Evolutionary conservation across 2,797 vertebrate species (phyloP).

Genomic region (Pangasius sanitwongsei): DNA sequence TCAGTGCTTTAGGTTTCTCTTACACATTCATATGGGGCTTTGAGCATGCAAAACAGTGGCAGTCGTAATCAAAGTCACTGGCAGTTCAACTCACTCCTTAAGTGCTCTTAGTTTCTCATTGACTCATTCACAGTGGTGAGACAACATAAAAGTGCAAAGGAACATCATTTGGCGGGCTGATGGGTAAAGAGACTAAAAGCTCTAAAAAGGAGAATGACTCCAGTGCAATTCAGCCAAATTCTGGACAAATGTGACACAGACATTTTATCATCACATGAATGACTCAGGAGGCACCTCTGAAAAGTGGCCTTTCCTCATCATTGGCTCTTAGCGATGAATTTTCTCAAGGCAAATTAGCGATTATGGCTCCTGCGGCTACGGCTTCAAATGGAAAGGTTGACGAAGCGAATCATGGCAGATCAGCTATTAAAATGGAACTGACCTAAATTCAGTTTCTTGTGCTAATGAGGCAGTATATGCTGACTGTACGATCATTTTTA

Average conservation of each 20-base stretch:
- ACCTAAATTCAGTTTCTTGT: slow-evolving; percentile 41
- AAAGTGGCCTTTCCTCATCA: slow-evolving; percentile 31
- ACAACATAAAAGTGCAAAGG: slow-evolving; percentile 49
- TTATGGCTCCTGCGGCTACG: slow-evolving; percentile 19
- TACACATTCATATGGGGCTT: slow-evolving; percentile 10
- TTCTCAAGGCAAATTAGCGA: slow-evolving; percentile 38
- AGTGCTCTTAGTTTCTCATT: slow-evolving; percentile 38
- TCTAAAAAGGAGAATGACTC: slow-evolving; percentile 12
- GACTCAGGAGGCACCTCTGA: slow-evolving; percentile 4
- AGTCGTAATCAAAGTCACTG: slow-evolving; percentile 36
- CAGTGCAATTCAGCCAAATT: slow-evolving; percentile 24
- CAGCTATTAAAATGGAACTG: slow-evolving; percentile 25
- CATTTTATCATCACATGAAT: slow-evolving; percentile 20
- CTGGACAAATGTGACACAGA: slow-evolving; percentile 18
- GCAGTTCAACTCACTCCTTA: slow-evolving; percentile 40
- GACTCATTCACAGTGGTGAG: slow-evolving; percentile 49
- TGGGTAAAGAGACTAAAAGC: slow-evolving; percentile 23
- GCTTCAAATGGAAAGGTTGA: slow-evolving; percentile 38
- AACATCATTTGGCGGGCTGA: slow-evolving; percentile 29
- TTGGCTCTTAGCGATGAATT: slow-evolving; percentile 30
- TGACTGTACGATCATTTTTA: slow-evolving; percentile 32
- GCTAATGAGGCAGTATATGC: slow-evolving; percentile 53
- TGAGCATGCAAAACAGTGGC: slow-evolving; percentile 39
- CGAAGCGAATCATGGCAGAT: slow-evolving; percentile 22
- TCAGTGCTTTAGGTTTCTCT: not conserved